Evolutionary conservation across 2,888 invertebrate genomes (phyloP).

Genomic region (Polyploca ridens): DNA sequence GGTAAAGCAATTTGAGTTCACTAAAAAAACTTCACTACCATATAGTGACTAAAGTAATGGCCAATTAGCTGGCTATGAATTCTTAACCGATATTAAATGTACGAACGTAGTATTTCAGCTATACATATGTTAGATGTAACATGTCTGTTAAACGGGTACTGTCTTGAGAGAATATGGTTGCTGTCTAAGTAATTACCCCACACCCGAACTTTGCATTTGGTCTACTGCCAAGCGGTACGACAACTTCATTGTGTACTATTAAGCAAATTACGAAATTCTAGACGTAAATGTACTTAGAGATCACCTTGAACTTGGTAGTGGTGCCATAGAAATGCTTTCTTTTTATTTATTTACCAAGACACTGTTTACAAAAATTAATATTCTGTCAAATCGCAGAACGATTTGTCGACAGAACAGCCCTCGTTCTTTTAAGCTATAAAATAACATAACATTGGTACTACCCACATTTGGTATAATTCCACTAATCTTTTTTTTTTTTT

Average conservation of each 20-base stretch:
- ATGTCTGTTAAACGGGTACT: not conserved
- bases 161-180: not conserved
- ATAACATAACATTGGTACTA: too few species aligned
- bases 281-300: constrained; percentile 24
- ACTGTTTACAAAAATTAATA: too few species aligned
- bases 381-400: too few species aligned
- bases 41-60: not conserved
- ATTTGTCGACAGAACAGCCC: too few species aligned
- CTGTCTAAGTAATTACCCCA: constrained; percentile 31
- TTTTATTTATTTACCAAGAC: too few species aligned
- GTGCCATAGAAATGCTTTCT: constrained; percentile 34
- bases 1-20: not conserved
- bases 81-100: not conserved
- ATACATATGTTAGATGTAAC: not conserved
- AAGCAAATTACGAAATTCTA: constrained; percentile 34
- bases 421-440: too few species aligned
- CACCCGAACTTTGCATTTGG: constrained; percentile 33
- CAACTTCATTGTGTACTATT: constrained; percentile 29
- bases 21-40: not conserved
- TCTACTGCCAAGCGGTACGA: constrained; percentile 43
- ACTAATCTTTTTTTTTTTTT: too few species aligned
- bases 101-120: too few species aligned
- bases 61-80: constrained; percentile 1
- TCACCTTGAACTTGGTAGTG: constrained; percentile 36
- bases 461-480: too few species aligned